Percentiles rank a stretch among this genome's conserved stretches.
Conservation (phyloP, 2,797 vertebrate genomes). For the Nasua narica region DNA sequence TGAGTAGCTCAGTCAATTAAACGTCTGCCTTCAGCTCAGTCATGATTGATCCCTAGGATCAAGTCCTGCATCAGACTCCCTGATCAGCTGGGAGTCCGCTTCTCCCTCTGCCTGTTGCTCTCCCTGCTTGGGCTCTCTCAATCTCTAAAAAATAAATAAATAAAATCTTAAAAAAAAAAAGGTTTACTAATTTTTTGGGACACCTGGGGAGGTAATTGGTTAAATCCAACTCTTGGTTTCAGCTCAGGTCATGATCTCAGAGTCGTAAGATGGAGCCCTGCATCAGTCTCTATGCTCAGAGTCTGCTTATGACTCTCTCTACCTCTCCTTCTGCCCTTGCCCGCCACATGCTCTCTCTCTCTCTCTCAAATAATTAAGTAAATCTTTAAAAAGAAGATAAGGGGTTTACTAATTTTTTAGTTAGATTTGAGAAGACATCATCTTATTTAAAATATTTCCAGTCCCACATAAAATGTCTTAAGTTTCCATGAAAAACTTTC, state of each 20-base stretch:
- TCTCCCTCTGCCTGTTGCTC: too few species aligned
- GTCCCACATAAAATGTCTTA: neutral
- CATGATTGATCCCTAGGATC: too few species aligned
- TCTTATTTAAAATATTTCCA: neutral
- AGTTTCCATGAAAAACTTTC: neutral
- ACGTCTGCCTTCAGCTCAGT: too few species aligned
- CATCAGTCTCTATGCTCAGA: neutral
- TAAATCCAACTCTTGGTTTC: neutral
- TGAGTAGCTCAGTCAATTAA: too few species aligned
- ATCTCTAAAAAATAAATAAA: too few species aligned
- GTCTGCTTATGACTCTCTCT: neutral
- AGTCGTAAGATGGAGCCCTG: neutral
- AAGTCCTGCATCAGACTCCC: too few species aligned
- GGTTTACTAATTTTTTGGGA: neutral
- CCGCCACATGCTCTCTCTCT: too few species aligned
- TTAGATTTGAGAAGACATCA: neutral
- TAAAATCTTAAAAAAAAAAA: neutral
- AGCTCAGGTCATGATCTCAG: neutral
- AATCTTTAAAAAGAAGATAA: neutral
- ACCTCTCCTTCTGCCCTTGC: neutral
- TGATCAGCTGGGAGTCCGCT: too few species aligned
- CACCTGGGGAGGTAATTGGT: neutral
- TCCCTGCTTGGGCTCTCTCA: neutral
- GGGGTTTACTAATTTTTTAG: neutral
- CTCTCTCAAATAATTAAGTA: neutral